Conservation (phyloP, 2,797 vertebrate species). For the Epinephelus awoara region DNA sequence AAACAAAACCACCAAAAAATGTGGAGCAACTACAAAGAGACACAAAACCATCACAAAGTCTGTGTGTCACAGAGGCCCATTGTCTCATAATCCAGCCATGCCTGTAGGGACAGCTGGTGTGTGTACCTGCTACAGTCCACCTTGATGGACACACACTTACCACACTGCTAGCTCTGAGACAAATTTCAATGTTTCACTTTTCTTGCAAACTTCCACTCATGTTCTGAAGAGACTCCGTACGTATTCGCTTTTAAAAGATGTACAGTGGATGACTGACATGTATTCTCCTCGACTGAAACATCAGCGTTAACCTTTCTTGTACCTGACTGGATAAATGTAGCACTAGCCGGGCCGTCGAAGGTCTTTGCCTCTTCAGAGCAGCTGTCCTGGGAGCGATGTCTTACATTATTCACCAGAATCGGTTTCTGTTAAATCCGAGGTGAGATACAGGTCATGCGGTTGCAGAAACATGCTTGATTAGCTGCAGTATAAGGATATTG, state of each 20-base stretch:
- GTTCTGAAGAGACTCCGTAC: neutral
- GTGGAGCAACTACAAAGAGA: no score
- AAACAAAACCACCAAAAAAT: no score
- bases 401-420: constrained; percentile 37
- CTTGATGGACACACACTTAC: constrained; percentile 30
- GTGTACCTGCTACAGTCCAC: constrained; percentile 6
- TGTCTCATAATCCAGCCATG: no score
- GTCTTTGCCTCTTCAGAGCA: constrained; percentile 19
- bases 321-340: constrained; percentile 12
- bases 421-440: constrained; percentile 34
- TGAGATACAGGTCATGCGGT: constrained; percentile 21
- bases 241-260: constrained; percentile 21
- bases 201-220: constrained; percentile 14
- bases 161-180: constrained; percentile 3
- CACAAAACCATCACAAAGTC: no score
- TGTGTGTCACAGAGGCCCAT: no score
- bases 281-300: constrained; percentile 26
- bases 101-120: no score
- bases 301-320: constrained; percentile 31
- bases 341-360: constrained; percentile 6
- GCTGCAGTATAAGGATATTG: constrained; percentile 23
- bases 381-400: constrained; percentile 24
- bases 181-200: constrained; percentile 21
- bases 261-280: constrained; percentile 23
- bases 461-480: constrained; percentile 34